Evolutionary conservation across 2,888 invertebrate genomes (phyloP).

Genomic region (Crocallis elinguaria): DNA sequence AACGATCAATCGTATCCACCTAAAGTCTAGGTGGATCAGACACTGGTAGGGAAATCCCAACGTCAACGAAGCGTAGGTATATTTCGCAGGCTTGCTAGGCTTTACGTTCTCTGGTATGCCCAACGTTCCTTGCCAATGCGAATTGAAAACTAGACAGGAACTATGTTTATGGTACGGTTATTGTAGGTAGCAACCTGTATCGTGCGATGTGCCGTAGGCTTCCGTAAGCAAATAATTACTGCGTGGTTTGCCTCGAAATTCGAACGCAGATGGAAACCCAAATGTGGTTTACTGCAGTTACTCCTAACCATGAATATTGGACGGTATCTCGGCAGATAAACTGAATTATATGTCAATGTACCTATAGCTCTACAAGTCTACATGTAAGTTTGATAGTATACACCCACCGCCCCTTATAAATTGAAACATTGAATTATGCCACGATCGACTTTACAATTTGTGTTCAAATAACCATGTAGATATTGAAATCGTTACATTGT

Average conservation of each 20-base stretch:
- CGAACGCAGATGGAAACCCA: constrained; percentile 27
- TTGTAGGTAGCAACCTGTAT: background rate
- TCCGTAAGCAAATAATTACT: constrained; percentile 33
- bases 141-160: too few relatives aligned
- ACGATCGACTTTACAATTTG: too few relatives aligned
- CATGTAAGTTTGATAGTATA: too few relatives aligned
- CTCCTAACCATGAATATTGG: constrained; percentile 31
- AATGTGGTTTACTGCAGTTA: constrained; percentile 29
- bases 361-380: too few relatives aligned
- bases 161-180: background rate
- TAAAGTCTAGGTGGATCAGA: background rate
- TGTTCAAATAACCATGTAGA: too few relatives aligned
- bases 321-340: constrained; percentile 7
- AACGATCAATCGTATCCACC: background rate
- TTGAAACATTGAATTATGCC: too few relatives aligned
- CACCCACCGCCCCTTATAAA: too few relatives aligned
- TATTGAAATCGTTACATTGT: too few relatives aligned
- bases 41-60: too few relatives aligned
- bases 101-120: too few relatives aligned
- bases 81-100: background rate
- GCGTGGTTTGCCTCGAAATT: constrained; percentile 24
- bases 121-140: too few relatives aligned
- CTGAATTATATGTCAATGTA: constrained; percentile 23
- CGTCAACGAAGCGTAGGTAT: too few relatives aligned
- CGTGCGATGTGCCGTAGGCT: background rate